phyloP scores from a whole-genome alignment of 2,113 vertebrate species.

The human (Homo sapiens) region GRCh38 chr4:18677501-18678000 shows the following conservation, averaged over 20 bases:
- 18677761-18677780: not conserved
- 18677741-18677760: not conserved
- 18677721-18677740: not conserved
- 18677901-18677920: not conserved
- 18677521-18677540: not conserved
- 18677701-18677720: not conserved
- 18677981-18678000: constrained; percentile 20
- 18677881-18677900: not conserved
- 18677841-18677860: not conserved
- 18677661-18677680: not conserved
- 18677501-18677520: not conserved
- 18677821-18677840: not conserved
- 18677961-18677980: not conserved
- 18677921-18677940: not conserved
- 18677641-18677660: not conserved
- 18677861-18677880: not conserved
- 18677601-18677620: not conserved
- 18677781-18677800: not conserved
- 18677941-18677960: not conserved
- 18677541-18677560: too few relatives aligned
- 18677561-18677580: not conserved
- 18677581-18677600: not conserved
- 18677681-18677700: not conserved
- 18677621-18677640: not conserved
- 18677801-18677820: not conserved